Percentiles rank a stretch among this genome's conserved stretches.
These are phyloP conservation scores for Amazona finschi DNA, from an alignment of 2,797 vertebrate species.

Conservation along the genomic window DNA sequence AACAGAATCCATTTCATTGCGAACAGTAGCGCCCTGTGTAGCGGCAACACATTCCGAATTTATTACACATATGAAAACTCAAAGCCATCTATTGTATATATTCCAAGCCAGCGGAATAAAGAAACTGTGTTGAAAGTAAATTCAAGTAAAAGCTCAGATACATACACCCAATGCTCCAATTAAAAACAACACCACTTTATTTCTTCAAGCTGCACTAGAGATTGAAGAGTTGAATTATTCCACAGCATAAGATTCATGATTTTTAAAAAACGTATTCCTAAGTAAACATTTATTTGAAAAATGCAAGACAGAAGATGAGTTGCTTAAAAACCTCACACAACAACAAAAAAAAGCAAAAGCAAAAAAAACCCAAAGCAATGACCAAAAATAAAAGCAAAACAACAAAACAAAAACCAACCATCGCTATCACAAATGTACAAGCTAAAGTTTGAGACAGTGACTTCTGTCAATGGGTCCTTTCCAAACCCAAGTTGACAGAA, in stretches of 20 bases:
- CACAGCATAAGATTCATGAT: fast-evolving
- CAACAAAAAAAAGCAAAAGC: background rate
- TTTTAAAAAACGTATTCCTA: background rate
- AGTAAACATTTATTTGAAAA: background rate
- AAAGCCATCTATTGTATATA: background rate
- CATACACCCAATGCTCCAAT: background rate
- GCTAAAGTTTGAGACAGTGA: background rate
- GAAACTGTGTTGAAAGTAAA: background rate
- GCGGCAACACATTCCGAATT: constrained; percentile 20
- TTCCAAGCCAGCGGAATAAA: background rate
- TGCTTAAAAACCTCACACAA: background rate
- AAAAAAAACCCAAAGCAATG: background rate
- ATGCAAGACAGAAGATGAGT: background rate
- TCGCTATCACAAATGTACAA: background rate
- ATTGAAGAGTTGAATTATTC: background rate
- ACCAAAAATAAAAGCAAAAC: background rate
- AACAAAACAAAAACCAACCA: background rate
- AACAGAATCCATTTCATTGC: constrained; percentile 93
- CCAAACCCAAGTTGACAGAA: background rate
- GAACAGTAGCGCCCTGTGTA: constrained; percentile 90
- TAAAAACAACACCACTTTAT: background rate
- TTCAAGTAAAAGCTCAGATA: background rate
- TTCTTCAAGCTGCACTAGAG: background rate
- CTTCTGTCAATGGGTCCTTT: background rate
- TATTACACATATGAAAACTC: background rate